These are phyloP conservation scores for Cabera pusaria DNA, from an alignment of 2,888 invertebrate species.

Conservation along the genomic window DNA sequence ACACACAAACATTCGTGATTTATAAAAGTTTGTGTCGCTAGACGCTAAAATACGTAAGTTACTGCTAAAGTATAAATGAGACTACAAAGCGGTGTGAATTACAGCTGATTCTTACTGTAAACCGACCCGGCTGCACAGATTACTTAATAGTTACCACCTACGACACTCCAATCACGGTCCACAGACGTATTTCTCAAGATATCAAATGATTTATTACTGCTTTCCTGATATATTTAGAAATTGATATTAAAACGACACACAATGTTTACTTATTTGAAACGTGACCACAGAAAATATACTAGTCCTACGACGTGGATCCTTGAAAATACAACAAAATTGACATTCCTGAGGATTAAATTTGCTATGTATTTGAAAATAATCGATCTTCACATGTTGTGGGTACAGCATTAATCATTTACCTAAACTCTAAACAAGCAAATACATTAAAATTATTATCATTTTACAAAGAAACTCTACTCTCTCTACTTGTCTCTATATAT, in stretches of 20 bases:
- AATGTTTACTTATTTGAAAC: conserved; percentile 17
- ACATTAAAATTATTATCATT: no score
- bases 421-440: no score
- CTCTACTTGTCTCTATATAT: no score
- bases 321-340: conserved; percentile 5
- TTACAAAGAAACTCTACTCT: no score
- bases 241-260: conserved; percentile 29
- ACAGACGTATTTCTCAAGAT: conserved; percentile 54
- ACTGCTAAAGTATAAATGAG: conserved; percentile 53
- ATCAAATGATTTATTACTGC: conserved; percentile 65
- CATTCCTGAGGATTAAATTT: no score
- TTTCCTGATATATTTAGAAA: conserved; percentile 38
- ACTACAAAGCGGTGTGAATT: conserved; percentile 62
- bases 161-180: conserved; percentile 48
- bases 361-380: no score
- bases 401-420: no score
- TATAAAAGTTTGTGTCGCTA: conserved; percentile 56
- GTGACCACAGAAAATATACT: no score
- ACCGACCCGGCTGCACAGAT: conserved; percentile 51
- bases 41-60: conserved; percentile 50
- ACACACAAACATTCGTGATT: conserved; percentile 50
- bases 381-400: no score
- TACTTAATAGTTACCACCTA: conserved; percentile 5
- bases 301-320: not conserved
- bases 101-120: conserved; percentile 61